Conservation (phyloP, 1,140 invertebrate genomes). For the Bombyx mandarina region DNA sequence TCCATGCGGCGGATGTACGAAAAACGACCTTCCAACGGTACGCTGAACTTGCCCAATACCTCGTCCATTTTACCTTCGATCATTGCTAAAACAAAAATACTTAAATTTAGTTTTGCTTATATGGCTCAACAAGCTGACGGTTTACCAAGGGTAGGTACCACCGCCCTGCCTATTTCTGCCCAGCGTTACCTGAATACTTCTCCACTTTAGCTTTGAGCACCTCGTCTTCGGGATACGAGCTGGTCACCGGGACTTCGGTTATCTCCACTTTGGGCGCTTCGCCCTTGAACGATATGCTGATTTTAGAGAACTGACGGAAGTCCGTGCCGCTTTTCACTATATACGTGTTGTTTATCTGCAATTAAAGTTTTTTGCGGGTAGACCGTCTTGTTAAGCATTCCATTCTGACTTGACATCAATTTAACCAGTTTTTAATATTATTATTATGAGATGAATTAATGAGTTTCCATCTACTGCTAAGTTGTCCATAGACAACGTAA, state of each 20-base stretch:
- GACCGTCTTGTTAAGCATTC: neutral
- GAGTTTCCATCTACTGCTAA: no score
- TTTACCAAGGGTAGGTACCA: no score
- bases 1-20: constrained; percentile 83
- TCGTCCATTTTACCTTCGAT: constrained; percentile 88
- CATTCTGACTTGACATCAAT: no score
- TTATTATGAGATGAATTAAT: no score
- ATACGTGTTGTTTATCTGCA: constrained; percentile 83
- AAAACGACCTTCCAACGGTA: constrained; percentile 89
- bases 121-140: no score
- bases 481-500: no score
- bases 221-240: constrained; percentile 80
- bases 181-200: constrained; percentile 77
- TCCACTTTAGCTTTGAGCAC: constrained; percentile 80
- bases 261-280: constrained; percentile 74
- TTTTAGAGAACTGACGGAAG: constrained; percentile 89
- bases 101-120: no score
- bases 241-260: constrained; percentile 81
- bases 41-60: constrained; percentile 84
- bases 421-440: no score
- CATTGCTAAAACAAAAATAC: constrained; percentile 71
- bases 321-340: constrained; percentile 94
- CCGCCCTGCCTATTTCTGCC: no score
- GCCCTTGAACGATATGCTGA: constrained; percentile 77
- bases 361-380: neutral